These are phyloP conservation scores for Salvelinus alpinus DNA, from an alignment of 2,113 vertebrate species.

Conservation along the genomic window DNA sequence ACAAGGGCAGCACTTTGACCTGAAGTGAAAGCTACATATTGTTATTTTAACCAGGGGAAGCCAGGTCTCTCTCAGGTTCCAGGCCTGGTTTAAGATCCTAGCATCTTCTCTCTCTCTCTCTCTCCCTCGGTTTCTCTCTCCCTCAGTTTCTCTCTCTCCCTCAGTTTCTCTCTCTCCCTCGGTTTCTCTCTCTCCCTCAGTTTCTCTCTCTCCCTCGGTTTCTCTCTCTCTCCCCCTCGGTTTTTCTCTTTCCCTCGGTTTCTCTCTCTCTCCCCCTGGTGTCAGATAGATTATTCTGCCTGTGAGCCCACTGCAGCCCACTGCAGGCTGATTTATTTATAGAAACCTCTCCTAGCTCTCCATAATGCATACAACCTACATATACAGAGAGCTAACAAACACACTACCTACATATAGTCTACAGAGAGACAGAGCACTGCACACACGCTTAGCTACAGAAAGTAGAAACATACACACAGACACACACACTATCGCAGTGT, in stretches of 20 bases:
- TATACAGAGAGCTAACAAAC: neutral
- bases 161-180: neutral
- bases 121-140: neutral
- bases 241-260: neutral
- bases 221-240: constrained; percentile 15
- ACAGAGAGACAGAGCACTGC: neutral
- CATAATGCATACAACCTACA: constrained; percentile 64
- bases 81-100: neutral
- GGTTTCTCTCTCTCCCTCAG: too few relatives aligned
- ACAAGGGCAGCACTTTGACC: too few relatives aligned
- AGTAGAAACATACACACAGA: constrained; percentile 23
- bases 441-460: neutral
- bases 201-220: too few relatives aligned
- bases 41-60: too few relatives aligned
- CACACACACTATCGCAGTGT: neutral
- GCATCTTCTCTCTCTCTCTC: constrained; percentile 11
- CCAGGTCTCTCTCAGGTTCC: neutral
- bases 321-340: constrained; percentile 69
- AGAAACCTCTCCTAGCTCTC: constrained; percentile 69
- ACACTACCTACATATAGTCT: neutral
- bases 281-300: constrained; percentile 75
- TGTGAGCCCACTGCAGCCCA: constrained; percentile 65
- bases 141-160: constrained; percentile 38
- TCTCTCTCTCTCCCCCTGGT: constrained; percentile 53
- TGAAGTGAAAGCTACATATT: too few relatives aligned